Conservation (phyloP, 2,113 vertebrate genomes). For the Acanthochromis polyacanthus region DNA sequence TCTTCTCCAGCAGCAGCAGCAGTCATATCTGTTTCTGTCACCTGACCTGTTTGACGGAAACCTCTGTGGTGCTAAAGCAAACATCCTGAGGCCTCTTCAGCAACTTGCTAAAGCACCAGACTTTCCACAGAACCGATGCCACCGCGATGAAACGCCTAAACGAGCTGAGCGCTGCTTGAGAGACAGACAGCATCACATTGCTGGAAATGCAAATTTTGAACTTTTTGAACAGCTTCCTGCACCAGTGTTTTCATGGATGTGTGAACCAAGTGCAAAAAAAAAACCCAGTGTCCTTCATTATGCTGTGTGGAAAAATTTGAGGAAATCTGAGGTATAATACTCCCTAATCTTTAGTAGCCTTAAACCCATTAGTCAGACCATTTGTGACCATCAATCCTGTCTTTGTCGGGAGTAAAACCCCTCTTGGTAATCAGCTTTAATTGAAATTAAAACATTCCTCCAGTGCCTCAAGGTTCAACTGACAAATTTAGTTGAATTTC, state of each 20-base stretch:
- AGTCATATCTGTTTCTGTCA: slow-evolving; percentile 47
- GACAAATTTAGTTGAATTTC: not conserved
- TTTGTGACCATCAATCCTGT: slow-evolving; percentile 45
- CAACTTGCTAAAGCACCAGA: slow-evolving; percentile 19
- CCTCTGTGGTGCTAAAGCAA: slow-evolving; percentile 59
- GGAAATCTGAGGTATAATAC: slow-evolving; percentile 35
- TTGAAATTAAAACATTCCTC: slow-evolving; percentile 39
- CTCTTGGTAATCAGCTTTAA: slow-evolving; percentile 56
- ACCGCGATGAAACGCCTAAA: not conserved
- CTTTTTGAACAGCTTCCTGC: slow-evolving; percentile 14
- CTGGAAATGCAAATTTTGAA: slow-evolving; percentile 4
- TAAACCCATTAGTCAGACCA: slow-evolving; percentile 49
- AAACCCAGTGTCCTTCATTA: slow-evolving; percentile 11
- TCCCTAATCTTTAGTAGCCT: slow-evolving; percentile 58
- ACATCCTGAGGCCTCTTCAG: slow-evolving; percentile 50
- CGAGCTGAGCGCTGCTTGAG: not conserved
- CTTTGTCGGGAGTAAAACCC: slow-evolving; percentile 63
- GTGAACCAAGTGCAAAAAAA: slow-evolving; percentile 7
- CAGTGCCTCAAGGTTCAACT: slow-evolving; percentile 25
- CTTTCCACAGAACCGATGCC: slow-evolving; percentile 43
- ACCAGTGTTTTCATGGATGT: not conserved
- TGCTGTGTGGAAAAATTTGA: slow-evolving; percentile 31
- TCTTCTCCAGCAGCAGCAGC: slow-evolving; percentile 10
- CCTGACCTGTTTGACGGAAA: slow-evolving; percentile 75
- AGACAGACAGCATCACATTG: slow-evolving; percentile 14